Conservation (phyloP, 2,888 invertebrate genomes). For the Hyalella azteca region DNA sequence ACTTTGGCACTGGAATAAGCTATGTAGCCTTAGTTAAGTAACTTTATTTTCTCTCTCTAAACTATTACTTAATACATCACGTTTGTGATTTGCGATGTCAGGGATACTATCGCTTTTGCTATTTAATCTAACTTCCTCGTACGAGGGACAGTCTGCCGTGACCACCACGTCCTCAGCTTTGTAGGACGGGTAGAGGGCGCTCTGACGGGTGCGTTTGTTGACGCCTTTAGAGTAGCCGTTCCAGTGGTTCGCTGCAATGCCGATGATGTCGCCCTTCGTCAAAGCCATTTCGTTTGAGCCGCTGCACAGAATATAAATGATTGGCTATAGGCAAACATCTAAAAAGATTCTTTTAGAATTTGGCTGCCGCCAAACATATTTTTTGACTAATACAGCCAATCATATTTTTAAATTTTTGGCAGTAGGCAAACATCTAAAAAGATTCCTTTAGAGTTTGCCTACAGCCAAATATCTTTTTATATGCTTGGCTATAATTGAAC, state of each 20-base stretch:
- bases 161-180: conserved; percentile 77
- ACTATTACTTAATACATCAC: conserved; percentile 19
- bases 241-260: conserved; percentile 92
- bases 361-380: too few species aligned
- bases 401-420: too few species aligned
- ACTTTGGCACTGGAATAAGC: conserved; percentile 30
- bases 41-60: background rate
- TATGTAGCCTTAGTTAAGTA: background rate
- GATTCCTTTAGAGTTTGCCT: too few species aligned
- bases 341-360: too few species aligned
- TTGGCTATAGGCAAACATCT: too few species aligned
- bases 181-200: conserved; percentile 67
- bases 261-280: conserved; percentile 79
- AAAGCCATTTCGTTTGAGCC: conserved; percentile 70
- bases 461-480: too few species aligned
- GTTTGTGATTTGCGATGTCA: background rate
- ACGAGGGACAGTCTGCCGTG: conserved; percentile 81
- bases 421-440: too few species aligned
- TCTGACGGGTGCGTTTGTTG: conserved; percentile 80
- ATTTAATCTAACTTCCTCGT: conserved; percentile 69
- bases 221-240: conserved; percentile 91
- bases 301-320: background rate
- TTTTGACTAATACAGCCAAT: too few species aligned
- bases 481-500: too few species aligned
- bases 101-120: background rate